Percentiles rank a stretch among this genome's conserved stretches.
Evolutionary conservation across 2,113 vertebrate genomes (phyloP).

Genomic region (Nibea albiflora): DNA sequence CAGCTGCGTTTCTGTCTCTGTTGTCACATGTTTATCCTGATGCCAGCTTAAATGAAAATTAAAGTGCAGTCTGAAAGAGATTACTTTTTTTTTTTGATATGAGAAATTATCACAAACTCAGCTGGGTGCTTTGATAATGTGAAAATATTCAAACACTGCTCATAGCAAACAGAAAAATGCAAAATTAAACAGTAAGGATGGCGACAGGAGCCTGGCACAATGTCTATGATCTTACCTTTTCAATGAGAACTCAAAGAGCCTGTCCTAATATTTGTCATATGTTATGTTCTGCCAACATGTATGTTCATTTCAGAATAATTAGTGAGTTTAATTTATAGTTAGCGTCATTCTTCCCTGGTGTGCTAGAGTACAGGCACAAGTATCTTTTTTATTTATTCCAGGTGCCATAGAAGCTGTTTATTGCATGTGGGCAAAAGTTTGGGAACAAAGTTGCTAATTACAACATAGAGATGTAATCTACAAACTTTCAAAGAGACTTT

Average conservation of each 20-base stretch:
- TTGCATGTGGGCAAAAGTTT: background rate
- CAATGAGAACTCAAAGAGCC: background rate
- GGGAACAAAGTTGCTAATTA: background rate
- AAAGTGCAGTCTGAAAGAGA: constrained; percentile 41
- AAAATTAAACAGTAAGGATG: background rate
- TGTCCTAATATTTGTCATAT: background rate
- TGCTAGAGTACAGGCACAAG: background rate
- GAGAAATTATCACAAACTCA: constrained; percentile 33
- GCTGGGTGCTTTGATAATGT: background rate
- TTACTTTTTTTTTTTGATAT: constrained; percentile 45
- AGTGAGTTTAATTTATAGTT: background rate
- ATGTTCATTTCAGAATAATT: background rate
- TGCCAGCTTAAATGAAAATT: constrained; percentile 38
- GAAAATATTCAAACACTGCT: background rate
- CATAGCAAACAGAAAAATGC: background rate
- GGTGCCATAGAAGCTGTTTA: background rate
- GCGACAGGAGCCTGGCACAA: no score
- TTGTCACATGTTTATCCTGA: constrained; percentile 43
- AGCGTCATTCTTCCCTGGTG: background rate
- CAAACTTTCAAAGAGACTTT: background rate
- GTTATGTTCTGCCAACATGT: background rate
- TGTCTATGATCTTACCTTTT: background rate
- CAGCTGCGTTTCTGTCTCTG: background rate
- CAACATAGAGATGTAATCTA: background rate
- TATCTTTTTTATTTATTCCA: background rate